Base-by-base conservation (phyloP, 30 jellyfish, hydroid and myxozoan species). In the Chrysaora quinquecirrha region DNA sequence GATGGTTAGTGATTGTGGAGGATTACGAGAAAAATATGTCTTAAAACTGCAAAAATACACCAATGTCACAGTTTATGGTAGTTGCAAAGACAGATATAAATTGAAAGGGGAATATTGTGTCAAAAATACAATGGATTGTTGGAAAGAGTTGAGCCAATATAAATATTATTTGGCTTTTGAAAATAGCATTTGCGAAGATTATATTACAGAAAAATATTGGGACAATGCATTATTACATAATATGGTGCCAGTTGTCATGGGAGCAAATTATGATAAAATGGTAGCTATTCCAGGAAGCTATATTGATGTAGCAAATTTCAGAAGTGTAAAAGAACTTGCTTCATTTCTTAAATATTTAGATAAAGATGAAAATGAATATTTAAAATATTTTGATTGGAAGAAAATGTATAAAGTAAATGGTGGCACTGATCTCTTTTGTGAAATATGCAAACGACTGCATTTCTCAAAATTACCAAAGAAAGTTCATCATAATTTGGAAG, bases 1-100 rank as follows among this genome's bases (percentile, higher is more conserved):
- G 96, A 73, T 78, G 88, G 97, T 87, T 20, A 85, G 96, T 84
- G 97, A 88, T 58, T 94, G 99, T 78, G 96, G 97, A 4, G 78
- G 94, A 50, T 32, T 68, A 12, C 63, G 99, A 34, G 95, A 82
- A 21, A 79, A 78, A 18, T 82, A 78, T 88, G 99, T 82, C 0
- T 30, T 77, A 16, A 72, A 88, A 23, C 71, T 94, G 62, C 96
- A 94, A 64, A 73, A 88, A n/a, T 83, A 82, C 48, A 33, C 83
- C 11, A 82, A 88, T 76, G 85, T 94, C 38, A 88, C 97, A 18
- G 99, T 94, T 10, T 94, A 76, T 88, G 99, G 99, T 7, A 35
- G 52, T 19, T 94, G 99, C 66, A 88, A 85, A 1, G 87, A 82
- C 24, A 73, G 64, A 34, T 94, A 33, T 81, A 79, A 80, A 30